Evolutionary conservation across 2,888 invertebrate genomes (phyloP), one percentile per base, ranked within the genome.

Genomic region (Monopis laevigella): DNA sequence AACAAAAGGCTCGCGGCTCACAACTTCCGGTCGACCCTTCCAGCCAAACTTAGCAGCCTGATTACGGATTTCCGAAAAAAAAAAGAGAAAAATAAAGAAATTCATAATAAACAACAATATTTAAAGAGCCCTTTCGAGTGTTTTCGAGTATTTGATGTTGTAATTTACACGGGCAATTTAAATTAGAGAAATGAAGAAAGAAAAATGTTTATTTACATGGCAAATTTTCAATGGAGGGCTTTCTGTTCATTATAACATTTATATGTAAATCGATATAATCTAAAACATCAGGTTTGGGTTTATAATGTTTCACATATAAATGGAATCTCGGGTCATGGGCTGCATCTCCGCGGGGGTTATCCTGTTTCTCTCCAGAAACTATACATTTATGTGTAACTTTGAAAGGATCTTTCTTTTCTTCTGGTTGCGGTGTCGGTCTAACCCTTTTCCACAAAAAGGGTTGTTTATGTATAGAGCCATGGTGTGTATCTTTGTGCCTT

Each of bases 1-100:
- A 78, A 78, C 75, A 80, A 80, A 78, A 80, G 78, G 71, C 74
- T 70, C 69, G 74, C 68, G 72, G 77, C 72, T 66, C 71, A 62
- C 65, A 74, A 77, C 78, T 74, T 78, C 80, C 78, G 80, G 75
- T 61, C 55, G 75, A 73, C 75, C 78, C 73, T 74, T 72, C 77
- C 73, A 36, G 19, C 40, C 40, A 72, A 80, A 80, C 80, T 78
- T 78, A 73, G 66, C 68, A 69, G 74, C 69, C 71, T 75, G 78
- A 78, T 80, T 75, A 80, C 77, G 78, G 77, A 80, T 75, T 67
- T 78, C 78, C 80, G 77, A 70, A 36, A 36, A n/a, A n/a, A n/a
- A n/a, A n/a, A 60, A 63, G 69, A 74, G 71, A 67, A 67, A 74
- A 72, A 65, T 63, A 63, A 65, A 53, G 53, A 56, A 65, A n/a